A percentile compares a stretch with the other conserved stretches of the same genome.
Evolutionary conservation across 2,888 invertebrate species (phyloP).

Genomic region (Cyclophora albipunctata): DNA sequence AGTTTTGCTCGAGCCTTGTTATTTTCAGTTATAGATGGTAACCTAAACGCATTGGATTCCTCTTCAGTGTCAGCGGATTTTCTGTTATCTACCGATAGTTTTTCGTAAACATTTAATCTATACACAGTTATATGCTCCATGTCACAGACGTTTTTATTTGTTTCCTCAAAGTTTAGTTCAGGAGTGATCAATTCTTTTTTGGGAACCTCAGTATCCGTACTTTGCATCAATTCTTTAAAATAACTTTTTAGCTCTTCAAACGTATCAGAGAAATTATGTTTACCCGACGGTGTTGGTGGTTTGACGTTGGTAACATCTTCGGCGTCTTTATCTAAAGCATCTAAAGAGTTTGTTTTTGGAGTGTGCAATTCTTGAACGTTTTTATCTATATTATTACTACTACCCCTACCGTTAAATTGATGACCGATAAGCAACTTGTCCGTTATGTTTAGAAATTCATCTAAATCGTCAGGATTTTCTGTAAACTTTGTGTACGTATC

Average conservation of each 20-base stretch:
- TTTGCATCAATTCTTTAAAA: slow-evolving; percentile 38
- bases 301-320: slow-evolving; percentile 10
- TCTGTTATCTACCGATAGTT: slow-evolving; percentile 16
- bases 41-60: slow-evolving; percentile 29
- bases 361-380: slow-evolving; percentile 43
- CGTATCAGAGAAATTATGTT: slow-evolving; percentile 46
- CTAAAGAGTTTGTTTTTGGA: slow-evolving; percentile 57
- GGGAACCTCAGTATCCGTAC: slow-evolving; percentile 33
- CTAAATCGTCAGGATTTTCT: slow-evolving; percentile 55
- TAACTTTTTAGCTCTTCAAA: slow-evolving; percentile 53
- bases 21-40: slow-evolving; percentile 52
- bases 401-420: slow-evolving; percentile 18
- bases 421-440: slow-evolving; percentile 50
- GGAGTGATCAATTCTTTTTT: slow-evolving; percentile 14
- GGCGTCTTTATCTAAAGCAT: slow-evolving; percentile 37
- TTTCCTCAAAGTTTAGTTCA: slow-evolving; percentile 19
- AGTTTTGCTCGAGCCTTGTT: slow-evolving; percentile 41
- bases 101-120: slow-evolving; percentile 44
- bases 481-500: slow-evolving; percentile 68
- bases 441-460: slow-evolving; percentile 61
- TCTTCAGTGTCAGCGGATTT: slow-evolving; percentile 9
- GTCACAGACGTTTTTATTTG: slow-evolving; percentile 40
- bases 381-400: too few relatives aligned
- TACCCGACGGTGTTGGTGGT: slow-evolving; percentile 12
- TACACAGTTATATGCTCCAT: slow-evolving; percentile 65